Conservation (phyloP, 2,888 invertebrate species). For the Patella ulyssiponensis region DNA sequence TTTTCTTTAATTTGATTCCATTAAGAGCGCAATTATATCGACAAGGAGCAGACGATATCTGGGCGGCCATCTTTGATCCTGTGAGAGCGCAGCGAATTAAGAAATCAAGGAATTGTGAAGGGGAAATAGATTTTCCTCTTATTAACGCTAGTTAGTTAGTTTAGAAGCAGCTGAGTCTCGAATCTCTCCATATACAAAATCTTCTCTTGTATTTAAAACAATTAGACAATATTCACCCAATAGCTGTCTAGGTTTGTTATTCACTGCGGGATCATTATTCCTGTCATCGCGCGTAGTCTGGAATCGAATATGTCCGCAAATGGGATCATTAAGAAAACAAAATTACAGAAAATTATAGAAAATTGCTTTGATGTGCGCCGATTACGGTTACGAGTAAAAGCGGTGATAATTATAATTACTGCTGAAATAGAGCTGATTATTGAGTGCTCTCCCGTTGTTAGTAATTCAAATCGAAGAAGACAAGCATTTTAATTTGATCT, state of each 20-base stretch:
- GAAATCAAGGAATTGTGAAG: not conserved
- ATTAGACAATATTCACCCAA: too few species aligned
- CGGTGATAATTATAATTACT: conserved; percentile 36
- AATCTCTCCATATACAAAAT: too few species aligned
- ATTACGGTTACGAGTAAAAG: conserved; percentile 36
- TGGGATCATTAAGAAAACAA: conserved; percentile 31
- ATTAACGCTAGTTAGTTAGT: too few species aligned
- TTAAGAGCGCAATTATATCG: not conserved
- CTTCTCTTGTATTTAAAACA: too few species aligned
- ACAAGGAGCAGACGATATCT: not conserved
- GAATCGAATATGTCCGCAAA: conserved; percentile 28
- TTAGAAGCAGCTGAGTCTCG: too few species aligned
- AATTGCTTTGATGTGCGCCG: conserved; percentile 35
- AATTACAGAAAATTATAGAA: conserved; percentile 38
- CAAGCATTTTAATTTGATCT: conserved; percentile 37
- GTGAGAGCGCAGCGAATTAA: not conserved
- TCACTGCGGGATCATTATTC: conserved; percentile 20
- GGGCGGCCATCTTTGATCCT: not conserved
- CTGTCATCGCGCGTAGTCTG: conserved; percentile 12
- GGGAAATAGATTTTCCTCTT: not conserved
- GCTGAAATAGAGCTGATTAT: conserved; percentile 26
- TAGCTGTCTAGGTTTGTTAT: not conserved
- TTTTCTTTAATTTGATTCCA: conserved; percentile 6
- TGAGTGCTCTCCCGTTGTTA: conserved; percentile 17
- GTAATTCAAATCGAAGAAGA: conserved; percentile 31